Percentiles rank a stretch among this genome's conserved stretches.
These are phyloP conservation scores for Ceramica pisi DNA, from an alignment of 2,888 invertebrate genomes.

Conservation along the genomic window DNA sequence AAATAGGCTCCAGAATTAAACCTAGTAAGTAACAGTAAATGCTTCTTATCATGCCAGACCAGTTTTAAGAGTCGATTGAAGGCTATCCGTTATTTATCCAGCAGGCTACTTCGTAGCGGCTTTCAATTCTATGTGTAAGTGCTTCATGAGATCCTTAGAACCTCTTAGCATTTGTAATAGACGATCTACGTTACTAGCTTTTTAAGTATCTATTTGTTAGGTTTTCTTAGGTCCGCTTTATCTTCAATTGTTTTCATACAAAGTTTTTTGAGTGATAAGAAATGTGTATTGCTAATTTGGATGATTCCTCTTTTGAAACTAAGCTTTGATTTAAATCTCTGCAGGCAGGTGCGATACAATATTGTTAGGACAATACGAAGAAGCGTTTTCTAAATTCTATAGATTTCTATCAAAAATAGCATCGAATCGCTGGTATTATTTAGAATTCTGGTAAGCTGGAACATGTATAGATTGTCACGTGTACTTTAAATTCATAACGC, in stretches of 20 bases:
- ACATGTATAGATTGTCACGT: no score
- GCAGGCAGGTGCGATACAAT: no score
- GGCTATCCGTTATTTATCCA: slow-evolving; percentile 35
- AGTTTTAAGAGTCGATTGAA: slow-evolving; percentile 24
- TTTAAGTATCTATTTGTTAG: slow-evolving; percentile 4
- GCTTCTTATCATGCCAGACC: slow-evolving; percentile 24
- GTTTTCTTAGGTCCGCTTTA: slow-evolving; percentile 15
- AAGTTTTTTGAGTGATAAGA: no score
- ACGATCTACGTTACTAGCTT: slow-evolving; percentile 23
- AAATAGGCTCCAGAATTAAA: no score
- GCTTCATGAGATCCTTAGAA: slow-evolving; percentile 30
- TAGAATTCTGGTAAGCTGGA: not conserved
- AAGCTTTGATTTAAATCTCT: no score
- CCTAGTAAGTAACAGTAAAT: not conserved
- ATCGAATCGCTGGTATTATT: no score
- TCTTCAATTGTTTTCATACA: not conserved
- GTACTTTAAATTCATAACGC: no score
- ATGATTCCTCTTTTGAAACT: not conserved
- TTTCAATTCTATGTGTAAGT: slow-evolving; percentile 27
- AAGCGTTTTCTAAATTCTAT: no score
- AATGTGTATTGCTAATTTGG: no score
- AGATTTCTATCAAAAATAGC: no score
- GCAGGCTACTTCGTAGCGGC: slow-evolving; percentile 12
- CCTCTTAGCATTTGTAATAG: slow-evolving; percentile 35
- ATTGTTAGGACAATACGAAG: no score